Percentiles rank a stretch among this genome's conserved stretches.
phyloP scores from a whole-genome alignment of 2,113 vertebrate genomes.

The Benitochromis conjunctus region DNA sequence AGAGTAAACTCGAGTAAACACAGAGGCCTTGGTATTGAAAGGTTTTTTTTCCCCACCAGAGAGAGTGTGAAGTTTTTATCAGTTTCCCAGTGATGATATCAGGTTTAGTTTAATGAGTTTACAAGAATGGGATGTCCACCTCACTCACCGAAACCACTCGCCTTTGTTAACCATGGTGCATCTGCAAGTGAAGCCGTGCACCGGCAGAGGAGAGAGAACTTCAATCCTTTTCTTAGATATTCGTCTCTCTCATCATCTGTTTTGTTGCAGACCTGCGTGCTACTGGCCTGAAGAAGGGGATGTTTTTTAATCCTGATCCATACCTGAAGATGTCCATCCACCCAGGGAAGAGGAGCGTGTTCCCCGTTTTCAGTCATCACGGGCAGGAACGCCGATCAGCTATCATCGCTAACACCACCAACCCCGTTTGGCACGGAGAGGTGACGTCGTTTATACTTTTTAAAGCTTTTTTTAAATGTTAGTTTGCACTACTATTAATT shows the following conservation, averaged over 20 bases:
- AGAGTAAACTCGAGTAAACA: not conserved
- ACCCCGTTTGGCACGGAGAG: conserved; percentile 97
- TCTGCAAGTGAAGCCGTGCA: not conserved
- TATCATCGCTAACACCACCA: conserved; percentile 97
- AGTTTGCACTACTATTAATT: not conserved
- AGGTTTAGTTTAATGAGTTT: not conserved
- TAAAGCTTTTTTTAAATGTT: not conserved
- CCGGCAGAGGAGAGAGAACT: not conserved
- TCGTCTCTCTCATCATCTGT: not conserved
- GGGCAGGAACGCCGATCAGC: conserved; percentile 93
- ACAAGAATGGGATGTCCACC: not conserved
- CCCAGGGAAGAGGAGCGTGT: conserved; percentile 94
- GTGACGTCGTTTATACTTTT: conserved; percentile 47
- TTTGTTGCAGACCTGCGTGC: conserved; percentile 85
- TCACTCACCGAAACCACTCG: not conserved
- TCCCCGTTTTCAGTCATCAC: conserved; percentile 94
- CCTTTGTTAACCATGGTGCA: not conserved
- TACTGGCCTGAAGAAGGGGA: conserved; percentile 94
- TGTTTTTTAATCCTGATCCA: conserved; percentile 99
- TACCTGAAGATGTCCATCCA: conserved; percentile 99
- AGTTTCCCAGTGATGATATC: not conserved
- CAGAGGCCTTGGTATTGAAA: not conserved
- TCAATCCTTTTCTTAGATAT: not conserved
- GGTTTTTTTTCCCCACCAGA: not conserved
- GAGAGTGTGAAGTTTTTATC: not conserved